A percentile compares a stretch with the other conserved stretches of the same genome.
Conservation (phyloP, 2,888 invertebrate species). For the Elegia similella region DNA sequence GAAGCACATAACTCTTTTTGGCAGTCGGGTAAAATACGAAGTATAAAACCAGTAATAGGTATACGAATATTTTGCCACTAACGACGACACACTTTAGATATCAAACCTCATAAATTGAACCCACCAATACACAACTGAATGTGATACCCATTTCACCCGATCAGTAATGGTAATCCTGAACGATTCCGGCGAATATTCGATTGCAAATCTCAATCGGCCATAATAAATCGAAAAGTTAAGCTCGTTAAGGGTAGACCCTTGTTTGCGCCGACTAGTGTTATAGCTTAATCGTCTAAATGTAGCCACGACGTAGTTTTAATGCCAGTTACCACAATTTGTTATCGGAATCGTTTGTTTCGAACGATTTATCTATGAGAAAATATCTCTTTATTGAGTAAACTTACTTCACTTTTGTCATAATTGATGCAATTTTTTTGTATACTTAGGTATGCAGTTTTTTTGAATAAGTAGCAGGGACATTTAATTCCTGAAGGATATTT, state of each 20-base stretch:
- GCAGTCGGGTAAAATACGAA: background rate
- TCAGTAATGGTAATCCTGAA: conserved; percentile 36
- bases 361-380: background rate
- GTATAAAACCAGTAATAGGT: background rate
- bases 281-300: background rate
- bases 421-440: too few species aligned
- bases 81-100: background rate
- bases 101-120: background rate
- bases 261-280: conserved; percentile 22
- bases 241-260: conserved; percentile 44
- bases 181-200: conserved; percentile 27
- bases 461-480: too few species aligned
- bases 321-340: background rate
- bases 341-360: background rate
- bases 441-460: too few species aligned
- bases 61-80: background rate
- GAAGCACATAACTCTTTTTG: too few species aligned
- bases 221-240: conserved; percentile 50
- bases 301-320: conserved; percentile 4
- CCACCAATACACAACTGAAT: conserved; percentile 25
- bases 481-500: too few species aligned
- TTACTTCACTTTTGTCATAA: too few species aligned
- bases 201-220: conserved; percentile 40
- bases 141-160: conserved; percentile 36
- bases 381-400: background rate